Evolutionary conservation across 2,888 invertebrate genomes (phyloP).

Genomic region (Caenorhabditis afra): DNA sequence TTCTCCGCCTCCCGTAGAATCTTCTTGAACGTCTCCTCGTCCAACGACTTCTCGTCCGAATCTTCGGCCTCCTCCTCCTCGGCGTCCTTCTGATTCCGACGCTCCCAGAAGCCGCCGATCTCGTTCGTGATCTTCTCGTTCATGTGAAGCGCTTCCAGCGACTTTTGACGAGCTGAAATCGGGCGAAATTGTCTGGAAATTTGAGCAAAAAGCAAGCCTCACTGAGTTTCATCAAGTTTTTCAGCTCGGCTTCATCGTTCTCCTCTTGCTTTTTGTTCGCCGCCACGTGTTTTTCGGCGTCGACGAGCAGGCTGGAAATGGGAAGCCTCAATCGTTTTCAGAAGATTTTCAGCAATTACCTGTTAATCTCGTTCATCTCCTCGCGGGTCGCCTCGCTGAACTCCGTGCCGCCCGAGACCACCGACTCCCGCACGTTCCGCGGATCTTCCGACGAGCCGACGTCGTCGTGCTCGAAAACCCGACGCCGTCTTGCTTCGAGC

Average conservation of each 20-base stretch:
- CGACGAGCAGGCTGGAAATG: conserved; percentile 49
- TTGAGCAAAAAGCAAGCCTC: neutral
- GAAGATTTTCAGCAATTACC: conserved; percentile 9
- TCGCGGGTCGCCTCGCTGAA: conserved; percentile 62
- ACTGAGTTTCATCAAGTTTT: conserved; percentile 58
- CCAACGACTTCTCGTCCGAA: conserved; percentile 55
- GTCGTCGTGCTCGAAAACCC: conserved; percentile 33
- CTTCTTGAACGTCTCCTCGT: conserved; percentile 65
- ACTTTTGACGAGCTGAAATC: conserved; percentile 66
- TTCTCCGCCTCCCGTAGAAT: conserved; percentile 69
- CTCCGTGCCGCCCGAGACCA: conserved; percentile 49
- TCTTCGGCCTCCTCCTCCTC: conserved; percentile 33
- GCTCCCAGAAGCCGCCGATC: conserved; percentile 65
- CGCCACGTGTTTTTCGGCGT: conserved; percentile 57
- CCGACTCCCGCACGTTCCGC: conserved; percentile 27
- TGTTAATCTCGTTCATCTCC: conserved; percentile 61
- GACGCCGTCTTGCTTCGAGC: conserved; percentile 34
- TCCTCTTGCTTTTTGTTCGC: conserved; percentile 48
- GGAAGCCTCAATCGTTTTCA: neutral
- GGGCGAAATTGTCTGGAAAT: too few relatives aligned
- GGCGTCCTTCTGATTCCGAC: conserved; percentile 61
- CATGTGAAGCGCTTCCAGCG: conserved; percentile 65
- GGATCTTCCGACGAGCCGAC: neutral
- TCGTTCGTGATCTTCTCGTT: conserved; percentile 65
- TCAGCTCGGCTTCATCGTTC: conserved; percentile 39